Evolutionary conservation across 2,113 vertebrate species (phyloP), one percentile per base, ranked within the genome.

Genomic region (Zootoca vivipara): DNA sequence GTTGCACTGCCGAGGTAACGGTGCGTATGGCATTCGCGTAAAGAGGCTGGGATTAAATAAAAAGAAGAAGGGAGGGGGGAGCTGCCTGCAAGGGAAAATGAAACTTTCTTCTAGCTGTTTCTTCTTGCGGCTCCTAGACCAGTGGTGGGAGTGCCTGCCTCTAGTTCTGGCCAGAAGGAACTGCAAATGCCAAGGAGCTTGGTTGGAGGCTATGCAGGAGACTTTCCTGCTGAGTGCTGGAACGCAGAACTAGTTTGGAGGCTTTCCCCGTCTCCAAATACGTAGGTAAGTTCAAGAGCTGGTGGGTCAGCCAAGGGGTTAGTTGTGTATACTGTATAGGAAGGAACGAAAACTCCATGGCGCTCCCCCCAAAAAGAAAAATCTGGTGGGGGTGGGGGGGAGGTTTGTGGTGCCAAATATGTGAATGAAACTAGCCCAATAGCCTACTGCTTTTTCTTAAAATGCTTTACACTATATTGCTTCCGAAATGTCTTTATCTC

Each of bases 61-160:
- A 15, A 18, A 20, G 81, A 70, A 73, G 81, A 80, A 70, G 3
- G 5, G 8, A 28, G 28, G 67, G 65, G 26, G 46, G 52, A 42
- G 0, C 15, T 70, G 70, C 13, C 85, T 7, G 89, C 90, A 65
- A 85, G 89, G 82, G 46, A 35, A 87, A 89, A 94, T 89, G 72
- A 65, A 96, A 97, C 93, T 97, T 96, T 94, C 74, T 96, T 94
- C 74, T 86, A 78, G 91, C 91, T 70, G 93, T 90, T 92, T 91
- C 90, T 92, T 86, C 89, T 5, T 58, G 73, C 75, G 15, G 87
- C 91, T 62, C 0, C 83, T n/a, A 40, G 52, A 90, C 87, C 81
- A 0, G 69, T 3, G 58, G 56, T 82, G 92, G 92, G 91, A 94
- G 95, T 69, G 93, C 42, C 30, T 22, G 70, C 67, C 90, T 65